phyloP scores from a whole-genome alignment of 2,797 vertebrate genomes.

The Ptychobarbus kaznakovi region DNA sequence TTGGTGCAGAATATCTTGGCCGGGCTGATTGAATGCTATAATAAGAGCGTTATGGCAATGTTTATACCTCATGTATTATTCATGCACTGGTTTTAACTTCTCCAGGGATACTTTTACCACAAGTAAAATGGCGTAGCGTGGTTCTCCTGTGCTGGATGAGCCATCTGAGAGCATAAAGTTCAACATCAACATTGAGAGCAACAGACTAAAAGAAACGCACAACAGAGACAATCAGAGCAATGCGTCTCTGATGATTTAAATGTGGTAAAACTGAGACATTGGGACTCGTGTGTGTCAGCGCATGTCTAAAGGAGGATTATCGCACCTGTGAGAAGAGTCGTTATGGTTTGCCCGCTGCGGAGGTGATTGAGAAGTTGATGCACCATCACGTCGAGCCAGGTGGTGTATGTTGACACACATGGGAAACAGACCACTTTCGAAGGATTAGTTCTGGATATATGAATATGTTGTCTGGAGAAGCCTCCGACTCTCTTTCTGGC shows the following conservation, averaged over 20 bases:
- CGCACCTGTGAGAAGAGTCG: background rate
- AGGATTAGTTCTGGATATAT: slow-evolving; percentile 40
- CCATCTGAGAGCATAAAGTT: slow-evolving; percentile 30
- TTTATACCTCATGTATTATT: slow-evolving; percentile 61
- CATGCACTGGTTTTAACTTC: slow-evolving; percentile 49
- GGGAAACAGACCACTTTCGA: background rate
- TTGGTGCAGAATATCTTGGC: slow-evolving; percentile 10
- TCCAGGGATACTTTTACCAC: slow-evolving; percentile 54
- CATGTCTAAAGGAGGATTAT: slow-evolving; percentile 35
- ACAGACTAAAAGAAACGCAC: slow-evolving; percentile 5
- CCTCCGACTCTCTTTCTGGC: slow-evolving; percentile 4
- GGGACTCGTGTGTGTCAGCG: slow-evolving; percentile 4
- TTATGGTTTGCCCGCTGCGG: background rate
- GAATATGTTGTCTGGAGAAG: slow-evolving; percentile 30
- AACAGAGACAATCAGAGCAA: slow-evolving; percentile 33
- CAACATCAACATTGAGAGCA: slow-evolving; percentile 3
- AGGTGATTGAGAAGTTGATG: slow-evolving; percentile 26
- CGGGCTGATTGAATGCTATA: slow-evolving; percentile 41
- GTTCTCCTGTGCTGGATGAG: slow-evolving; percentile 4
- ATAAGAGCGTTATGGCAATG: slow-evolving; percentile 57
- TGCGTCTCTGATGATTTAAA: slow-evolving; percentile 21
- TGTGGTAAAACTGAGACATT: slow-evolving; percentile 21
- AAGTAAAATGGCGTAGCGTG: slow-evolving; percentile 23
- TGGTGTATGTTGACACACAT: slow-evolving; percentile 19
- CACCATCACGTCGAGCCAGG: background rate